These are phyloP conservation scores for Nezara viridula DNA, from an alignment of 2,888 invertebrate species.

Conservation along the genomic window DNA sequence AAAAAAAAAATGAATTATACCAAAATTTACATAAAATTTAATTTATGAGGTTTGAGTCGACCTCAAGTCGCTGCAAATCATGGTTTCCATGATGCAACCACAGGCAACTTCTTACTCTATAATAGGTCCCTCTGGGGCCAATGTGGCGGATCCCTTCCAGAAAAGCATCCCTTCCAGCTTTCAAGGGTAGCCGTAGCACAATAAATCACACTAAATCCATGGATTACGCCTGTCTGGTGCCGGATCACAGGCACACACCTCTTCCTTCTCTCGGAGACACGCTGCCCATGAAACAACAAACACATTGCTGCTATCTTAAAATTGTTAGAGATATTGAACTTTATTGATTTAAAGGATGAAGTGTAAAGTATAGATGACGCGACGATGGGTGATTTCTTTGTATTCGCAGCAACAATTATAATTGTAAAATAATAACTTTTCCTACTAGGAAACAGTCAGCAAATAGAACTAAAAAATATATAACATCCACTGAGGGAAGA, in stretches of 20 bases:
- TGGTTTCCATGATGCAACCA: background rate
- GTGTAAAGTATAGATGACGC: too few species aligned
- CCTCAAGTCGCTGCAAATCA: background rate
- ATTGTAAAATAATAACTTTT: too few species aligned
- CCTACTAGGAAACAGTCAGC: too few species aligned
- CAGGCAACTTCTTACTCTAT: background rate
- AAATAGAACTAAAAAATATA: too few species aligned
- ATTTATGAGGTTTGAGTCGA: background rate
- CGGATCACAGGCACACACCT: background rate
- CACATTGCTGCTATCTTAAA: background rate
- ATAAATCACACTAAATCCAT: conserved; percentile 18
- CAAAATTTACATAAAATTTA: too few species aligned
- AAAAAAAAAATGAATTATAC: too few species aligned
- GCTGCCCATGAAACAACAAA: background rate
- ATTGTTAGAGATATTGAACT: background rate
- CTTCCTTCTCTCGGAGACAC: background rate
- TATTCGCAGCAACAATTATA: too few species aligned
- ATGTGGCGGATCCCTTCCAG: background rate
- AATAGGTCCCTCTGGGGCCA: background rate
- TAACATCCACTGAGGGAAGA: too few species aligned
- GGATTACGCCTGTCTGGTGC: background rate
- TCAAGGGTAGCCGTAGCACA: background rate
- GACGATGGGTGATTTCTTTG: too few species aligned
- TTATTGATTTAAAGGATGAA: background rate
- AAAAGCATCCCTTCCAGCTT: background rate